Evolutionary conservation across 1,140 invertebrate species (phyloP), one percentile per base, ranked within the genome.

Genomic region (Himalopsyche phryganea): DNA sequence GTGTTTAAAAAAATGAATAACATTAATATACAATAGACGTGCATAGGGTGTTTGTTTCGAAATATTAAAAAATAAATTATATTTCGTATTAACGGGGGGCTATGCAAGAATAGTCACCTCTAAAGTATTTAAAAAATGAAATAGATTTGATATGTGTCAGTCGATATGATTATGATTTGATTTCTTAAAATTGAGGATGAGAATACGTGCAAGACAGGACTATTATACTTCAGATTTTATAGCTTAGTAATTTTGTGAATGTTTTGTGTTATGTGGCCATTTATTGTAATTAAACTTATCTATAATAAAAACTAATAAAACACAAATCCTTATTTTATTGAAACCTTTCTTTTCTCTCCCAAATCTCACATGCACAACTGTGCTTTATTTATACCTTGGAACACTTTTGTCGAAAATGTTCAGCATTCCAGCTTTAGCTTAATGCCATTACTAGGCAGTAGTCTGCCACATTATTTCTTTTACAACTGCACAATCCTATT

Each of bases 211-310:
- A 17, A 63, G 38, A 56, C 47, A 55, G 44, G 23, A 28, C 23
- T 28, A 56, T 59, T 41, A 36, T 38, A 57, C 47, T 63, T 55
- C 55, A 55, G 41, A 63, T 60, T 62, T 63, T 59, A 57, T 63
- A 63, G 61, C 61, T 63, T 63, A 63, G 61, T 63, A 57, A 49
- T 63, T 63, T 60, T 60, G 61, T 63, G 61, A 63, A 63, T 63
- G 61, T 63, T 63, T 59, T 63, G 57, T 63, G 61, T 63, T 63
- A 41, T 53, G 61, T 63, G 61, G 61, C 61, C 61, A 63, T 63
- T 63, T 59, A 63, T 59, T 63, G 57, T 63, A 63, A 63, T 60
- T 60, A 60, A 62, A 63, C 57, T 44, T 63, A 63, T 60, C 50
- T 59, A 59, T 63, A 63, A 63, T 58, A 63, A 63, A 60, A 63